These are phyloP conservation scores for Cheilosia impressa DNA, from an alignment of 2,888 invertebrate genomes.

Conservation along the genomic window DNA sequence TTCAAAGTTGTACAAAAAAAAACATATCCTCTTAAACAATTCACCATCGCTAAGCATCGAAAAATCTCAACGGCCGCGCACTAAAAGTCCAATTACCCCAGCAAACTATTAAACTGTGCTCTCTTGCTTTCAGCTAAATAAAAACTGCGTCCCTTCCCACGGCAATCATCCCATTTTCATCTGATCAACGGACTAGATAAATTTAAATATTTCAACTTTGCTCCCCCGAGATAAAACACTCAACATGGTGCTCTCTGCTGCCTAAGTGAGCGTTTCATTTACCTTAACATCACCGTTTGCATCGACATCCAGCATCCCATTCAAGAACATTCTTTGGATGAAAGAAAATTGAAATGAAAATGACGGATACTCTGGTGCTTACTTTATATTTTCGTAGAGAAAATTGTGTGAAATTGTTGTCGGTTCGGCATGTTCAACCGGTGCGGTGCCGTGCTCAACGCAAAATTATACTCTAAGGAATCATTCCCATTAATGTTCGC, in stretches of 20 bases:
- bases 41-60: background rate
- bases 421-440: background rate
- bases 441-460: background rate
- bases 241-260: slow-evolving; percentile 18
- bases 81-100: background rate
- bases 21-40: background rate
- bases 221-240: slow-evolving; percentile 33
- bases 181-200: background rate
- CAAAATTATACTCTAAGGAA: slow-evolving; percentile 37
- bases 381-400: slow-evolving; percentile 12
- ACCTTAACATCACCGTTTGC: slow-evolving; percentile 14
- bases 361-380: slow-evolving; percentile 21
- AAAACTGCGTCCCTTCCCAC: background rate
- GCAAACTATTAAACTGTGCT: background rate
- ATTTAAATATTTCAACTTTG: slow-evolving; percentile 30
- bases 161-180: background rate
- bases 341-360: slow-evolving; percentile 36
- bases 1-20: background rate
- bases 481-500: slow-evolving; percentile 39
- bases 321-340: slow-evolving; percentile 20
- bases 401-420: slow-evolving; percentile 15
- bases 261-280: slow-evolving; percentile 46
- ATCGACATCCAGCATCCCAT: background rate
- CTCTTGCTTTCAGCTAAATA: background rate
- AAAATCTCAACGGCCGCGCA: background rate